phyloP scores from a whole-genome alignment of 2,797 vertebrate species.

The Poeciliopsis gracilis region DNA sequence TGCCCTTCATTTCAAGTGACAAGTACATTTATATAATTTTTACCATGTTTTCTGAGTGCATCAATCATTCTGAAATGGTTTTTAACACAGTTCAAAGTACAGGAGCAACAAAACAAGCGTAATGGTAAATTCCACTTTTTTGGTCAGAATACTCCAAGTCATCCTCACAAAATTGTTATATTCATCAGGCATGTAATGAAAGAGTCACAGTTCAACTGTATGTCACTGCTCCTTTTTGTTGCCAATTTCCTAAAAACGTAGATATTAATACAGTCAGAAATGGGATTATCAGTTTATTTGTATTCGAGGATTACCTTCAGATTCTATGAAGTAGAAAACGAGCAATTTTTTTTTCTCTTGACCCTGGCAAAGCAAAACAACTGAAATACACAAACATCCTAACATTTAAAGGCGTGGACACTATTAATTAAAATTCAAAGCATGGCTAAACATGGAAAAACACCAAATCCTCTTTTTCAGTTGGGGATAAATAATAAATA shows the following conservation, averaged over 20 bases:
- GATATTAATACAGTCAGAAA: not conserved
- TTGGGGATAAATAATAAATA: not conserved
- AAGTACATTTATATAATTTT: not conserved
- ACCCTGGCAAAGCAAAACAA: conserved; percentile 1
- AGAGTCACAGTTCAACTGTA: conserved; percentile 5
- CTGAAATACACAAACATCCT: not conserved
- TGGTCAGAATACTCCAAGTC: not conserved
- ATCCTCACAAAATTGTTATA: not conserved
- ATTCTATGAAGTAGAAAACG: not conserved
- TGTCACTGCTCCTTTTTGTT: not conserved
- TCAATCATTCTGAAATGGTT: not conserved
- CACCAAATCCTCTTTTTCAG: not conserved
- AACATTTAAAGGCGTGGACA: not conserved
- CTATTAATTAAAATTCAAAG: conserved; percentile 1
- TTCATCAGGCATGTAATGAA: not conserved
- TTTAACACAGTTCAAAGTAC: not conserved
- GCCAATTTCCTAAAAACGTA: not conserved
- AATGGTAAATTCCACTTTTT: not conserved
- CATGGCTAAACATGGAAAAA: conserved; percentile 1
- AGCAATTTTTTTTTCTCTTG: not conserved
- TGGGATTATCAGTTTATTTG: not conserved
- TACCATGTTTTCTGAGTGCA: not conserved
- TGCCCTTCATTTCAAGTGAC: not conserved
- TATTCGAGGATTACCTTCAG: not conserved
- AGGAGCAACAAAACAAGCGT: not conserved